Evolutionary conservation across 2,113 vertebrate species (phyloP).

Genomic region (Etheostoma cragini): DNA sequence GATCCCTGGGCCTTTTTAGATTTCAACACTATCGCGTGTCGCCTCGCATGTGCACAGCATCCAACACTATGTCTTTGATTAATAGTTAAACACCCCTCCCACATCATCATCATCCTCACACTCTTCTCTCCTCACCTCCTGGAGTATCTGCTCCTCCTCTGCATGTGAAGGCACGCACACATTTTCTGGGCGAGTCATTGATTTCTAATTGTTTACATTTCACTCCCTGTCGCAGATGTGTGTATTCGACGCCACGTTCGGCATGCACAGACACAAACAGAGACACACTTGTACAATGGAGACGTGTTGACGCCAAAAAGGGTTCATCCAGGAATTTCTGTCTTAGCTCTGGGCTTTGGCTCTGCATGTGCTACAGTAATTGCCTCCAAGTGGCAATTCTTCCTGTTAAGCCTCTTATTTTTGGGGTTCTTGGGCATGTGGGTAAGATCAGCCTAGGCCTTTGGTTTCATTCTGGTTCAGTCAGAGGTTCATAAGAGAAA

Average conservation of each 20-base stretch:
- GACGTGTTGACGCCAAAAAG: constrained; percentile 57
- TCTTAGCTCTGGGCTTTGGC: constrained; percentile 53
- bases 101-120: neutral
- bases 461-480: constrained; percentile 54
- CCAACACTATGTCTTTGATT: constrained; percentile 62
- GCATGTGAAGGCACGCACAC: constrained; percentile 63
- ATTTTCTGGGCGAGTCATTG: constrained; percentile 57
- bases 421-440: constrained; percentile 40
- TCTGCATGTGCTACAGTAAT: constrained; percentile 7
- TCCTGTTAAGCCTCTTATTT: constrained; percentile 37
- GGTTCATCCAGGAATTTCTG: constrained; percentile 69
- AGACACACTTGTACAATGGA: constrained; percentile 49
- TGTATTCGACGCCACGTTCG: constrained; percentile 40
- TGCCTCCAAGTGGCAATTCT: constrained; percentile 56
- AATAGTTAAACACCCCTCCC: constrained; percentile 27
- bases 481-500: constrained; percentile 37
- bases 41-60: constrained; percentile 24
- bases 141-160: constrained; percentile 42
- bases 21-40: constrained; percentile 49
- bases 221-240: constrained; percentile 68
- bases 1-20: constrained; percentile 42
- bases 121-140: constrained; percentile 44
- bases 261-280: constrained; percentile 52
- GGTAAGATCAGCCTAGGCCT: constrained; percentile 32
- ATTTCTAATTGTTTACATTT: constrained; percentile 77